Percentiles rank a stretch among this genome's conserved stretches.
phyloP scores from a whole-genome alignment of 2,797 vertebrate genomes.

The Sciurus carolinensis region DNA sequence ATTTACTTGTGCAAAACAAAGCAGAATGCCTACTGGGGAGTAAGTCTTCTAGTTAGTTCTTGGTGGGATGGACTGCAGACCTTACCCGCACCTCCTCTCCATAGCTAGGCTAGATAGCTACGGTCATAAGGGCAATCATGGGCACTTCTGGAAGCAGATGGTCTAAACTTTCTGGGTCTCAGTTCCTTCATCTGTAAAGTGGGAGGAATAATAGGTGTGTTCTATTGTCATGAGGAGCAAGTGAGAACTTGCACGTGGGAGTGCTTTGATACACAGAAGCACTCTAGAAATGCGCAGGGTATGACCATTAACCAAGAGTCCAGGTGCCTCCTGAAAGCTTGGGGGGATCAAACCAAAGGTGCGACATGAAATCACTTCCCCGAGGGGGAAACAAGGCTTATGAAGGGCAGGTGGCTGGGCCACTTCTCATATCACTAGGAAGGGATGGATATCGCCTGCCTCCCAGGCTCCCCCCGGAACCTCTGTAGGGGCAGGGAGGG shows the following conservation, averaged over 20 bases:
- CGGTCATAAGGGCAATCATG: not conserved
- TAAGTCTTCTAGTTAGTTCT: not conserved
- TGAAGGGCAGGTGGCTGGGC: not conserved
- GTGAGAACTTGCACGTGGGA: not conserved
- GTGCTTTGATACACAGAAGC: not conserved
- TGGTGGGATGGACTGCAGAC: not conserved
- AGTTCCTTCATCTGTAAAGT: not conserved
- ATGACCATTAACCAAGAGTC: not conserved
- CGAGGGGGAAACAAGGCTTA: not conserved
- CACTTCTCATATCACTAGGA: not conserved
- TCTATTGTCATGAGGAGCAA: not conserved
- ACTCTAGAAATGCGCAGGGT: not conserved
- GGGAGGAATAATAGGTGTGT: not conserved
- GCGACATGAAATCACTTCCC: not conserved
- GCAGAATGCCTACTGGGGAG: conserved; percentile 25
- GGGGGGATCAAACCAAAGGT: not conserved
- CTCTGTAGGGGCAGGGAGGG: not conserved
- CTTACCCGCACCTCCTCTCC: not conserved
- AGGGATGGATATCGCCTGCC: not conserved
- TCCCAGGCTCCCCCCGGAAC: not conserved
- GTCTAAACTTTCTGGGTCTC: not conserved
- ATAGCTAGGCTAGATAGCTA: not conserved
- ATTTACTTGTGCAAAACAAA: conserved; percentile 71
- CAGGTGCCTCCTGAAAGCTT: not conserved
- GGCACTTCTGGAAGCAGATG: not conserved